Base-by-base conservation (phyloP, 92 coral and sea anemone genomes). In the Meandrina meandrites region DNA sequence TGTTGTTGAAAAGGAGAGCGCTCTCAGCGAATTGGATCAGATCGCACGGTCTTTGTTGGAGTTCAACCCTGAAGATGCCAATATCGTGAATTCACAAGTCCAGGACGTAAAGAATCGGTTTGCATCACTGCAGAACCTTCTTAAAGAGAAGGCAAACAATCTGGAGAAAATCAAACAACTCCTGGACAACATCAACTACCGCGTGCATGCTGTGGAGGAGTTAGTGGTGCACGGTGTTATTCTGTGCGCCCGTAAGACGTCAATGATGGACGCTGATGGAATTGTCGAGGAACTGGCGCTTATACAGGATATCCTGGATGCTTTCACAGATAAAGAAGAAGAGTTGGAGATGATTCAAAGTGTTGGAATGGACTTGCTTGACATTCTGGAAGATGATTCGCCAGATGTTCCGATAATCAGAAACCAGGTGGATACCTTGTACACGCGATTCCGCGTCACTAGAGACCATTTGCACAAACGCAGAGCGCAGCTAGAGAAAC, bases 161-260 rank as follows among this genome's bases (percentile, higher is more conserved):
- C 93, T 93, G 83, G 92, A 90, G 85, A 97, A 92, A 83, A 89
- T 93, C 5, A 94, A 91, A 75, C 92, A 94, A 45, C 92, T 97
- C n/a, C 81, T 96, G 87, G 90, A 94, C 4, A 86, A 80, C 58
- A 88, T 93, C 88, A 94, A 94, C 42, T 91, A 70, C 31, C 91
- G 91, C 71, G 81, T 87, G 35, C 92, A 92, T 69, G 94, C 90
- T 18, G 87, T 97, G 0, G 97, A 97, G 87, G 89, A 90, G 69
- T 90, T 95, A 22, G 76, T 92, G 48, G 97, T 92, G 18, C 94
- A 96, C n/a, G 91, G 99, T 78, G 36, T 94, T 64, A 75, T 91
- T 36, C 83, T 94, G 9, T 93, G 93, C 40, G 93, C 94, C 27
- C 84, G 83, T 79, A 84, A 85, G 58, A 94, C 92, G 66, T 90